These are phyloP conservation scores for Agriopis marginaria DNA, from an alignment of 2,888 invertebrate genomes.

Conservation along the genomic window DNA sequence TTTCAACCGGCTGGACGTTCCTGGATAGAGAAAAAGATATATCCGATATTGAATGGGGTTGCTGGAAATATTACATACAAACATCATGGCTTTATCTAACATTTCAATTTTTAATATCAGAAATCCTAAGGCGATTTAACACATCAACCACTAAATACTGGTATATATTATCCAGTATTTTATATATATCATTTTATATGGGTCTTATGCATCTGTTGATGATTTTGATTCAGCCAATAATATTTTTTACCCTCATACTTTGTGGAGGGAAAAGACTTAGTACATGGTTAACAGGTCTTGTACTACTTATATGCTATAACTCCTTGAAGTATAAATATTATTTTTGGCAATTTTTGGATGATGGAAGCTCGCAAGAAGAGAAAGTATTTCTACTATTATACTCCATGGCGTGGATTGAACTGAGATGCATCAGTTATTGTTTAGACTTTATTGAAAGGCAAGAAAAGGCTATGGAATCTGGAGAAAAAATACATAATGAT, in stretches of 20 bases:
- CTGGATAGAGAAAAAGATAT: conserved; percentile 87
- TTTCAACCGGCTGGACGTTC: conserved; percentile 86
- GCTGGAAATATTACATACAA: conserved; percentile 85
- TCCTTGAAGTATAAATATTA: conserved; percentile 76
- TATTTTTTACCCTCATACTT: conserved; percentile 77
- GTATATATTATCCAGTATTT: conserved; percentile 82
- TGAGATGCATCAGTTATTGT: conserved; percentile 92
- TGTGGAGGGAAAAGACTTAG: conserved; percentile 76
- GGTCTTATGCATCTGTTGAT: conserved; percentile 82
- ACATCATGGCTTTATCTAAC: conserved; percentile 85
- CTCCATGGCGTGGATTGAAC: conserved; percentile 89
- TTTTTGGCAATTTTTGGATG: conserved; percentile 78
- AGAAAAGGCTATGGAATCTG: conserved; percentile 45
- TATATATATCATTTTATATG: conserved; percentile 78
- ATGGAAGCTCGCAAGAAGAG: conserved; percentile 77
- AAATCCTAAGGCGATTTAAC: conserved; percentile 70
- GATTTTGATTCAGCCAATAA: conserved; percentile 84
- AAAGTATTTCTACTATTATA: conserved; percentile 84
- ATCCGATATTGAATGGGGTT: conserved; percentile 91
- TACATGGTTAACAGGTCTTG: conserved; percentile 86
- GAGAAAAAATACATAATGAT: conserved; percentile 27
- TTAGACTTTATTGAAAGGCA: conserved; percentile 83
- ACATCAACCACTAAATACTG: conserved; percentile 77
- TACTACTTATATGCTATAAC: conserved; percentile 81
- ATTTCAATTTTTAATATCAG: conserved; percentile 84